A percentile compares a stretch with the other conserved stretches of the same genome.
Conservation (phyloP, 2,797 vertebrate genomes). For the Lepilemur septentrionalis region DNA sequence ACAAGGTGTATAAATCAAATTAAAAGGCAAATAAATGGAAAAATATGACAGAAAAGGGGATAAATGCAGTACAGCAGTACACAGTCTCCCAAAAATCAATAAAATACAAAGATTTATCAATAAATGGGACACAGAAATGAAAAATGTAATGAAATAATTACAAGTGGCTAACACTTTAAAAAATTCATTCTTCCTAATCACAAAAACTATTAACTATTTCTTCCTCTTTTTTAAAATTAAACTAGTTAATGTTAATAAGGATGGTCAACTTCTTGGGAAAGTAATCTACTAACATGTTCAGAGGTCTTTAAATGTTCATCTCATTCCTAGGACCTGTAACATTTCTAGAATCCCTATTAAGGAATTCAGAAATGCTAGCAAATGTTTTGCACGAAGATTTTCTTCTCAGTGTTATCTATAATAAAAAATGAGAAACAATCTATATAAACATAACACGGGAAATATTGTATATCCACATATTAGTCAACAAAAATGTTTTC, state of each 20-base stretch:
- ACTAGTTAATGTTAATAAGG: slow-evolving; percentile 8
- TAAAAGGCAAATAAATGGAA: slow-evolving; percentile 27
- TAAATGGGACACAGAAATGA: not conserved
- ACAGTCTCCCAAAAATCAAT: not conserved
- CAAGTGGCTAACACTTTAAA: slow-evolving; percentile 34
- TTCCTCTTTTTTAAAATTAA: slow-evolving; percentile 44
- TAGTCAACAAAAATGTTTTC: not conserved
- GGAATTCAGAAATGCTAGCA: not conserved
- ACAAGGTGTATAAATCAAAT: not conserved
- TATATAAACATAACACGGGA: not conserved
- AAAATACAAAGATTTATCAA: not conserved
- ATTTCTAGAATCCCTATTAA: not conserved
- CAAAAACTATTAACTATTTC: not conserved
- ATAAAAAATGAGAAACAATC: not conserved
- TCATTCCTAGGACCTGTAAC: not conserved
- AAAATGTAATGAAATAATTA: slow-evolving; percentile 32
- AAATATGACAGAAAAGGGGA: not conserved
- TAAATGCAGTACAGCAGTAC: not conserved
- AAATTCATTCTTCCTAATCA: not conserved
- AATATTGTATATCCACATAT: not conserved
- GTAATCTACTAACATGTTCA: not conserved
- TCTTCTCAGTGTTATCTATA: not conserved
- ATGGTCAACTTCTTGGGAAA: not conserved
- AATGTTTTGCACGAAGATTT: slow-evolving; percentile 3
- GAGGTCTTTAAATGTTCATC: slow-evolving; percentile 24